Evolutionary conservation across 2,888 invertebrate species (phyloP), one percentile per base, ranked within the genome.

Genomic region (Craniophora ligustri): DNA sequence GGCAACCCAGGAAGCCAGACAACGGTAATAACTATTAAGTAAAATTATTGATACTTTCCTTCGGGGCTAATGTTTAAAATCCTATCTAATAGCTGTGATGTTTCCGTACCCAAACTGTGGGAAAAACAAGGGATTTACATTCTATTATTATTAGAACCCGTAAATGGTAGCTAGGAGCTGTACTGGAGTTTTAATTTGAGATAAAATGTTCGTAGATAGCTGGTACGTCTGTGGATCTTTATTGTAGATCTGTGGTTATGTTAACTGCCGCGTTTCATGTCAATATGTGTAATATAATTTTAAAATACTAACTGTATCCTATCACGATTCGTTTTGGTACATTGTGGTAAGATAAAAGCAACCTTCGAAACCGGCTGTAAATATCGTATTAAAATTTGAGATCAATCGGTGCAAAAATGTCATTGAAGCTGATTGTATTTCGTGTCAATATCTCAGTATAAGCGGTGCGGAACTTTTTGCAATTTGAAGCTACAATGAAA

Each of bases 51-150:
- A 36, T 40, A 49, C 62, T 70, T 66, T 56, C 63, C 47, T 50
- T 34, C 19, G 14, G 4, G 19, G 36, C 14, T 59, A 51, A 51
- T 66, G 62, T 59, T 51, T 47, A 48, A 66, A 63, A 48, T 60
- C 60, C 44, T 15, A 32, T 35, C 42, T 59, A 39, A 50, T 59
- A 16, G 26, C 16, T 1, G 13, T 11, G 15, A 15, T 13, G 36
- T 16, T 66, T 63, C 62, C 66, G 66, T 38, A 72, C 68, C 68
- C 67, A 30, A 53, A 13, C 38, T 30, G 51, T 53, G 39, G 21
- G 3, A 8, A 47, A 47, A 56, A 54, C 59, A 36, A 36, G 36
- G 45, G 16, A 58, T 59, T 54, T 40, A 30, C 42, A 50, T 59
- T 57, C 13, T 48, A 50, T 55, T 67, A 28, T 54, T 31, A 51